phyloP scores from a whole-genome alignment of 2,888 invertebrate genomes.

The Melanophora roralis region DNA sequence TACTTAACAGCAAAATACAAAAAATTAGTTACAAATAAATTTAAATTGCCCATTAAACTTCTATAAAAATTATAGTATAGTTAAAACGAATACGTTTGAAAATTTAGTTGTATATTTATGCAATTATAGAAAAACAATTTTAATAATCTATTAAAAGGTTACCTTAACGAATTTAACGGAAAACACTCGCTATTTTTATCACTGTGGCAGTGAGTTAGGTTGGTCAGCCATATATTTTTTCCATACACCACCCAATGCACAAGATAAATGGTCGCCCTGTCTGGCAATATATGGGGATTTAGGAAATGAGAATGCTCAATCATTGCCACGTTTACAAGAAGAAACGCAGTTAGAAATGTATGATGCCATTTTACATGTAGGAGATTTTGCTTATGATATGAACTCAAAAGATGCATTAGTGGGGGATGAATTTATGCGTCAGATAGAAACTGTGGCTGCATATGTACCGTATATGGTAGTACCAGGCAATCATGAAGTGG shows the following conservation, averaged over 20 bases:
- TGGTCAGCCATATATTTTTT: constrained; percentile 91
- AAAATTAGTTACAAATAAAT: too few relatives aligned
- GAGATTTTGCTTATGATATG: constrained; percentile 98
- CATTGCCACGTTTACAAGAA: constrained; percentile 88
- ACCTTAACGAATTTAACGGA: constrained; percentile 80
- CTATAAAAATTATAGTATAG: too few relatives aligned
- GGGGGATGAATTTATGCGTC: constrained; percentile 95
- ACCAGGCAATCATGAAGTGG: constrained; percentile 94
- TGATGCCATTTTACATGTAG: constrained; percentile 93
- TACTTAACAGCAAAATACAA: too few relatives aligned
- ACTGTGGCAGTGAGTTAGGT: constrained; percentile 86
- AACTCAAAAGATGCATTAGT: constrained; percentile 86
- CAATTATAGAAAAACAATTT: not conserved
- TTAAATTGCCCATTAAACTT: too few relatives aligned
- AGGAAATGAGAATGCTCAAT: constrained; percentile 93
- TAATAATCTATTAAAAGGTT: constrained; percentile 66
- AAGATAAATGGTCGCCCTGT: constrained; percentile 85
- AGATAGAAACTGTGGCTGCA: constrained; percentile 92
- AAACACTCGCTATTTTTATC: constrained; percentile 85
- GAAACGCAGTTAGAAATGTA: constrained; percentile 88
- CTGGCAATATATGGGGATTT: constrained; percentile 95
- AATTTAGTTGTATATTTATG: too few relatives aligned
- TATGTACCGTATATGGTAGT: constrained; percentile 95
- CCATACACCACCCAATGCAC: constrained; percentile 81
- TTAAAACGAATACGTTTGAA: too few relatives aligned